A percentile compares a stretch with the other conserved stretches of the same genome.
phyloP scores from a whole-genome alignment of 2,888 invertebrate species.

The Deladenus siricidicola region DNA sequence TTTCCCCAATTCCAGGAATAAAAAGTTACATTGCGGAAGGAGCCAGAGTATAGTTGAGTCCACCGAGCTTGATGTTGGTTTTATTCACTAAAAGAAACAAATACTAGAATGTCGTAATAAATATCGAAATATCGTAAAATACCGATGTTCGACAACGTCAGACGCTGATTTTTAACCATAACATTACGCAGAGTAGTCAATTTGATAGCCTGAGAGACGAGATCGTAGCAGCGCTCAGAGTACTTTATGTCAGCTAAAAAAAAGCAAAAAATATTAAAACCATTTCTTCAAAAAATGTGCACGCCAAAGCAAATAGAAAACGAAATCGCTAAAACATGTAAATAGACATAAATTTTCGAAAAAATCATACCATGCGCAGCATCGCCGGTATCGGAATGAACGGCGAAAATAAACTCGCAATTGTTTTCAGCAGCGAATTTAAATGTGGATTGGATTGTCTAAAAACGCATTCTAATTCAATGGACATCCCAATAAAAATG shows the following conservation, averaged over 20 bases:
- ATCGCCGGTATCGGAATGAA: slow-evolving; percentile 12
- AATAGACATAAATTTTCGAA: too few relatives aligned
- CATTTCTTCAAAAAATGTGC: too few relatives aligned
- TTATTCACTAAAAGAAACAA: slow-evolving; percentile 33
- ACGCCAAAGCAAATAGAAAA: too few relatives aligned
- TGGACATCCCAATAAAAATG: too few relatives aligned
- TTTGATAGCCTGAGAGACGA: slow-evolving; percentile 10
- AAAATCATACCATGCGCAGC: neutral
- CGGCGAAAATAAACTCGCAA: slow-evolving; percentile 9
- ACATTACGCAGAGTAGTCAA: slow-evolving; percentile 6
- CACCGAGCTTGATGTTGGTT: slow-evolving; percentile 26
- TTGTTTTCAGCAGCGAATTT: neutral
- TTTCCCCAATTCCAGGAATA: too few relatives aligned
- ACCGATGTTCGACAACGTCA: slow-evolving; percentile 14
- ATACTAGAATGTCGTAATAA: too few relatives aligned
- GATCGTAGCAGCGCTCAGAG: slow-evolving; percentile 4
- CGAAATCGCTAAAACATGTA: too few relatives aligned
- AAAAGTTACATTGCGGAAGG: neutral
- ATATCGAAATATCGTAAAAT: neutral
- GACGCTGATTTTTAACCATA: slow-evolving; percentile 2
- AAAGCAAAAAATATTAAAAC: too few relatives aligned
- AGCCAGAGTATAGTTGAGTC: slow-evolving; percentile 18
- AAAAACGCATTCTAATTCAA: neutral
- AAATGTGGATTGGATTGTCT: slow-evolving; percentile 4
- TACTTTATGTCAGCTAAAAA: slow-evolving; percentile 1